Base-by-base conservation (phyloP, 2,797 vertebrate species). In the Bovichtus variegatus region DNA sequence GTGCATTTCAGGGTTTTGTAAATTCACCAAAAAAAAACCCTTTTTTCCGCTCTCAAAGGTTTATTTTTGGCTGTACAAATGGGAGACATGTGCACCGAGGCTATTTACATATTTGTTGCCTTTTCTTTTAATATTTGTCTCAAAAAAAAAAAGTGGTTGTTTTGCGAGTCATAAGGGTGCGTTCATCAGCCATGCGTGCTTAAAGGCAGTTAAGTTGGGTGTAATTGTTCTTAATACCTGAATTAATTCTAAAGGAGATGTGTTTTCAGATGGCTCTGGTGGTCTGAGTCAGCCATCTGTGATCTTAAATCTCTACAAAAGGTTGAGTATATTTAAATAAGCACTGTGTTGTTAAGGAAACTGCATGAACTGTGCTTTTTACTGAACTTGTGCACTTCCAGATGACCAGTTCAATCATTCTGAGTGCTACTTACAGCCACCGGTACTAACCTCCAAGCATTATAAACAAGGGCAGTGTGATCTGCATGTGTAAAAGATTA, bases 311-410 rank as follows among this genome's bases (percentile, higher is more conserved):
- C 1, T 41, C 72, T 53, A 29, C 38, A 19, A 63, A 57, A 57
- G 15, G 65, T 62, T 50, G 50, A 77, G 34, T 47, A 18, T 59
- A 63, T 71, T 71, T 62, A 64, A 82, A 82, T 81, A 54, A 57
- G 55, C 27, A 4, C 43, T 27, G 43, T 38, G 83, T 85, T 76
- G 89, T 59, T 41, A 68, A 31, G 76, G 86, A 43, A 86, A 89
- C 92, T 23, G 46, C 91, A 91, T 72, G 86, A 43, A 31, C 69
- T 29, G 44, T 71, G 66, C 78, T 66, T 80, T 51, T 36, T 43
- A 21, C 15, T 63, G 54, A 76, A 74, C 58, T 59, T 27, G 6
- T 70, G 60, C 44, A 31, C 46, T 34, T 74, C 73, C 43, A 68
- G 29, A 51, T 55, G 75, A 80, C 21, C 15, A 3, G 21, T 69